phyloP scores from a whole-genome alignment of 2,888 invertebrate genomes.

The Hetaerina titia region DNA sequence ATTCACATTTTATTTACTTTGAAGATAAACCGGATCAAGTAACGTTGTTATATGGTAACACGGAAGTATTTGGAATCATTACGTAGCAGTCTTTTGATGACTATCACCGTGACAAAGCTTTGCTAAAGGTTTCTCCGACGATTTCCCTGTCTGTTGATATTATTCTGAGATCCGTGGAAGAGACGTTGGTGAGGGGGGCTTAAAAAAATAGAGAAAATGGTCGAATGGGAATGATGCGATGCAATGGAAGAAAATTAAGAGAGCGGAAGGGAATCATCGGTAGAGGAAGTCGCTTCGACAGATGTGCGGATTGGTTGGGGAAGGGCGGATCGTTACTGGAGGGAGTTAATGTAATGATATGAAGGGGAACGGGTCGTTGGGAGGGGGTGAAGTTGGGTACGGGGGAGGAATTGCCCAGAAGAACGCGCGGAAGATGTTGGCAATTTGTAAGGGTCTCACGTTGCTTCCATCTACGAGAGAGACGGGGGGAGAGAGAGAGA shows the following conservation, averaged over 20 bases:
- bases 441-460: slow-evolving; percentile 63
- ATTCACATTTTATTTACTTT: too few species aligned
- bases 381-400: neutral
- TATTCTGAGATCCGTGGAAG: too few species aligned
- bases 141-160: too few species aligned
- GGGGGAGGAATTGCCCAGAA: neutral
- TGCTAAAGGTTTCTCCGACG: too few species aligned
- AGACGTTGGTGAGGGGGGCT: too few species aligned
- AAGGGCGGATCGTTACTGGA: neutral
- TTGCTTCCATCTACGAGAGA: slow-evolving; percentile 44
- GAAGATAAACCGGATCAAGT: too few species aligned
- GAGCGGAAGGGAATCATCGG: neutral
- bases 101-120: too few species aligned
- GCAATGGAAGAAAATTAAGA: neutral
- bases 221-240: too few species aligned
- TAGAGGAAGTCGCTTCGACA: neutral
- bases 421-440: slow-evolving; percentile 55
- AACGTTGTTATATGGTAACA: too few species aligned
- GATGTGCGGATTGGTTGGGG: neutral
- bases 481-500: neutral
- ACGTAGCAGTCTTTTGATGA: too few species aligned
- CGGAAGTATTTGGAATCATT: too few species aligned
- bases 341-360: neutral
- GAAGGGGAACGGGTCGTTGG: neutral
- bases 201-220: too few species aligned